A percentile compares a stretch with the other conserved stretches of the same genome.
Conservation (phyloP, 1,140 invertebrate species). For the Prorops nasuta region DNA sequence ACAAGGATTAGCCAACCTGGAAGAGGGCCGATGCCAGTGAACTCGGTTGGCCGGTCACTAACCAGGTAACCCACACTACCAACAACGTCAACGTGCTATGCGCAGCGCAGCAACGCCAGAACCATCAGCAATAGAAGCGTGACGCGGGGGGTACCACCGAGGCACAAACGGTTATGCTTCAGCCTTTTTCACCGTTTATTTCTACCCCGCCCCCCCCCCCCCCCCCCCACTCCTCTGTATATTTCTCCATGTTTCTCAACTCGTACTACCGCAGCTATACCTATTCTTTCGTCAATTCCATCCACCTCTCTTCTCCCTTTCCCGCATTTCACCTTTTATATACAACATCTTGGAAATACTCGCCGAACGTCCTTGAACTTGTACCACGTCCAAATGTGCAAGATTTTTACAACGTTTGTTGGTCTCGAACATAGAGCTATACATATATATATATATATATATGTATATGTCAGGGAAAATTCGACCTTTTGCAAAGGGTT, state of each 20-base stretch:
- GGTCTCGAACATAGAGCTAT: no score
- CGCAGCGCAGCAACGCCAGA: constrained; percentile 39
- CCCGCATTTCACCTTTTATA: no score
- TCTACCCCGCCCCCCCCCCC: constrained; percentile 24
- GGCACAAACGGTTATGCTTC: constrained; percentile 39
- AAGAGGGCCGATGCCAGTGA: constrained; percentile 57
- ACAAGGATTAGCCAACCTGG: constrained; percentile 55
- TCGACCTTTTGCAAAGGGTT: no score
- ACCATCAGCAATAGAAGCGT: constrained; percentile 1
- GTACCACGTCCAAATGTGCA: no score
- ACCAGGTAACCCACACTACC: constrained; percentile 59
- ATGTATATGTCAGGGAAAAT: no score
- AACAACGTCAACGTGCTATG: constrained; percentile 39
- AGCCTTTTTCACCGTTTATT: constrained; percentile 54
- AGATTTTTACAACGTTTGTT: no score
- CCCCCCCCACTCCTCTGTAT: constrained; percentile 19
- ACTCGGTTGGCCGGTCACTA: constrained; percentile 59
- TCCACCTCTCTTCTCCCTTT: no score
- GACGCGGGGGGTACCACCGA: background rate
- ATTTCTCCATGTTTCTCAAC: constrained; percentile 7
- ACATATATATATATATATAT: no score
- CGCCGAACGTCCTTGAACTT: no score
- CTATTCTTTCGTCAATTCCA: no score
- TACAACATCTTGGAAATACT: no score
- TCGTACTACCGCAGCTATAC: no score